Conservation (phyloP, 2,797 vertebrate species). For the Gallinago stenura region DNA sequence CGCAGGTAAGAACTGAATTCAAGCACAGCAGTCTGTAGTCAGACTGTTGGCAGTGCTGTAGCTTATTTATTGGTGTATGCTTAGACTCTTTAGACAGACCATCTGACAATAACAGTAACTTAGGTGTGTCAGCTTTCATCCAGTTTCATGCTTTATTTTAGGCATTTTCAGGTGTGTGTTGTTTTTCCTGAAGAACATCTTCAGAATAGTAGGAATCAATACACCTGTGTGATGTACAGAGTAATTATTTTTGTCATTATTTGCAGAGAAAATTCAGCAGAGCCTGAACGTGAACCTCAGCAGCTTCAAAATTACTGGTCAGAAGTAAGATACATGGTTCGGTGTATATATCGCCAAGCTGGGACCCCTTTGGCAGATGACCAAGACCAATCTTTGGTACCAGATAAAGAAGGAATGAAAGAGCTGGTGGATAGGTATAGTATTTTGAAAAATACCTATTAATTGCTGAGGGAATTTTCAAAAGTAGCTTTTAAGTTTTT, state of each 20-base stretch:
- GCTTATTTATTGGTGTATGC: neutral
- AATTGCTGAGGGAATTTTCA: neutral
- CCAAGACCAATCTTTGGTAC: constrained; percentile 92
- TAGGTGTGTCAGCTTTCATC: neutral
- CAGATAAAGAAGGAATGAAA: constrained; percentile 95
- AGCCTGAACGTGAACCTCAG: constrained; percentile 93
- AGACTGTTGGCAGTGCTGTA: neutral
- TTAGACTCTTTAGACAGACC: neutral
- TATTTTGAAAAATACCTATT: neutral
- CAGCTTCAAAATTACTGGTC: constrained; percentile 98
- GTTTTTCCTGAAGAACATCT: neutral
- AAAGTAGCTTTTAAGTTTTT: neutral
- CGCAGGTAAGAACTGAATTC: constrained; percentile 83
- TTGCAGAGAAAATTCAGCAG: constrained; percentile 90
- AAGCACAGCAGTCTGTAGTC: neutral
- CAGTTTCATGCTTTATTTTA: neutral
- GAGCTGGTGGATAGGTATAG: constrained; percentile 94
- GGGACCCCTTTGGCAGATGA: constrained; percentile 93
- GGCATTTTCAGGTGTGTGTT: neutral
- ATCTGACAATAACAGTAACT: neutral
- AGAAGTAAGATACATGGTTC: constrained; percentile 95
- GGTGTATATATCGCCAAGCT: constrained; percentile 96
- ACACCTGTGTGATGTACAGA: neutral
- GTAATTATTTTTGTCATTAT: neutral
- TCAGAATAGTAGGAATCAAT: neutral